Conservation (phyloP, 2,797 vertebrate species). For the Phrynocephalus forsythii region DNA sequence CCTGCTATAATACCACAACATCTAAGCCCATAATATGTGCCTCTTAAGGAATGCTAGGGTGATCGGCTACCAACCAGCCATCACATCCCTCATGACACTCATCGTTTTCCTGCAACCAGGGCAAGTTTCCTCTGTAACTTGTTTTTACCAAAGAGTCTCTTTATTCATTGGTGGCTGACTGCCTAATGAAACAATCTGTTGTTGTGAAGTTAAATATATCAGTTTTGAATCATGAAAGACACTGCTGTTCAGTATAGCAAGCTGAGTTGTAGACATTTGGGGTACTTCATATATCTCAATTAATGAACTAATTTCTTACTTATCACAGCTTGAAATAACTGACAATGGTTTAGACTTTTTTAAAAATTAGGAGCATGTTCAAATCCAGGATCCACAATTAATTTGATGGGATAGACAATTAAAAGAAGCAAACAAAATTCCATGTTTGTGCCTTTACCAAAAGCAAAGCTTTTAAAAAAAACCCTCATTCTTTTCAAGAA, state of each 20-base stretch:
- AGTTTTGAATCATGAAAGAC: conserved; percentile 54
- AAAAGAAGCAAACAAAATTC: neutral
- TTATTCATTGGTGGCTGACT: conserved; percentile 55
- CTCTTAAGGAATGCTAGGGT: conserved; percentile 50
- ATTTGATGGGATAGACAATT: neutral
- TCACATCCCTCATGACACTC: conserved; percentile 43
- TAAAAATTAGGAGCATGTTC: neutral
- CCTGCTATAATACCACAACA: conserved; percentile 53
- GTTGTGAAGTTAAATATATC: conserved; percentile 54
- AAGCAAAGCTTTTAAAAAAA: neutral
- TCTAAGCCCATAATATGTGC: conserved; percentile 48
- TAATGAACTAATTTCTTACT: conserved; percentile 1
- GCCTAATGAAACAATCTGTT: conserved; percentile 65
- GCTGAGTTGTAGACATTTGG: neutral
- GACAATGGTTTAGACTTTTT: neutral
- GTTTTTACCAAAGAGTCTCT: conserved; percentile 71
- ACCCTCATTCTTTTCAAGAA: neutral
- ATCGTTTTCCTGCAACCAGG: conserved; percentile 43
- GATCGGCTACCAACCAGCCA: conserved; percentile 51
- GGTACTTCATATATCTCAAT: conserved; percentile 21
- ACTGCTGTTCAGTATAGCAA: conserved; percentile 42
- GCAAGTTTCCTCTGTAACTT: conserved; percentile 62
- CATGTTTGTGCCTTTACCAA: neutral
- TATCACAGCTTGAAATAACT: neutral
- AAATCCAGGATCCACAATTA: neutral